Base-by-base conservation (phyloP, 2,113 vertebrate species). In the Pogona vitticeps region DNA sequence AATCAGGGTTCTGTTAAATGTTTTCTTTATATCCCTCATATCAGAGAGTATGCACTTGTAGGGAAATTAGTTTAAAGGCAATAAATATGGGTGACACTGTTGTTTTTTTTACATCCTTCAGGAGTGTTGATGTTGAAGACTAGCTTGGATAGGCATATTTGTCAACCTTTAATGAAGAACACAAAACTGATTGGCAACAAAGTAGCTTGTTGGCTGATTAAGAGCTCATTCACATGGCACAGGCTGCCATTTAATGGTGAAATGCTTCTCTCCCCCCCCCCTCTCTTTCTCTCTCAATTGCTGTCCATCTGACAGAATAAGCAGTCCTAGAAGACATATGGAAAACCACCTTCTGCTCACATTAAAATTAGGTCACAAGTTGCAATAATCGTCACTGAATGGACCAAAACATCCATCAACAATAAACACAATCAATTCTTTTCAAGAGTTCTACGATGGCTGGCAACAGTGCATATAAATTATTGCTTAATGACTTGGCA, bases 11-110 rank as follows among this genome's bases (percentile, higher is more conserved):
- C 12, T 70, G 23, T 33, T 83, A 86, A 91, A 33, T n/a, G 58
- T 52, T 85, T 84, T 67, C 40, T 75, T 59, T 73, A 88, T 71
- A 84, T 92, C 88, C 59, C 83, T 68, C 80, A 77, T 84, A 56
- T 67, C 63, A 88, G 88, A 82, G 26, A 2, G 68, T 80, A 10
- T 68, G 31, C 40, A 88, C 36, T 78, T 59, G 67, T 89, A 65
- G 73, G 75, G 31, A 80, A 46, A 33, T 59, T 17, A 89, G 84
- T 81, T 65, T 6, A 86, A 88, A 86, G 89, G 36, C 80, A n/a
- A 21, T 5, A 72, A 12, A 3, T 90, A 18, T 46, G 8, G 70
- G 76, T 4, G 36, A 70, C 17, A 1, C 0, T 78, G 4, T 65
- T 26, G 63, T 1, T 6, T 79, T 90, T 23, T 67, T 1, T 20